These are phyloP conservation scores for Drosophila picticornis DNA, from an alignment of 2,888 invertebrate genomes.

Conservation along the genomic window DNA sequence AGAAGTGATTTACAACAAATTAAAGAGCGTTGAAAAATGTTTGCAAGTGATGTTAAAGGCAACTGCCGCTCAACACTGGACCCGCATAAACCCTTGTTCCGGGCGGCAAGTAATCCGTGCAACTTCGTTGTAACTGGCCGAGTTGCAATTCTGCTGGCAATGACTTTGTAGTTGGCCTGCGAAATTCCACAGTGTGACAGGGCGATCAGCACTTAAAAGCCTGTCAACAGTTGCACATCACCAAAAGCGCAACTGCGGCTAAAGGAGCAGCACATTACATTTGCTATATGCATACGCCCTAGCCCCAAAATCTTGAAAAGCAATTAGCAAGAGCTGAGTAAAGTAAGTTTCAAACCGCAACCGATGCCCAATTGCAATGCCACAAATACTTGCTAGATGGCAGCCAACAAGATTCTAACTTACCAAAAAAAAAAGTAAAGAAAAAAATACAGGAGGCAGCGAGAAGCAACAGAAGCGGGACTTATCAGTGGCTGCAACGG, in stretches of 20 bases:
- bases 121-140: constrained; percentile 29
- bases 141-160: constrained; percentile 17
- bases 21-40: constrained; percentile 4
- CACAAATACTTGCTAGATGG: constrained; percentile 32
- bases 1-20: neutral
- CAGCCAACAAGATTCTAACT: constrained; percentile 24
- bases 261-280: constrained; percentile 34
- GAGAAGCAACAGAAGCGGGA: constrained; percentile 66
- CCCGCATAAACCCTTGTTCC: constrained; percentile 2
- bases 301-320: constrained; percentile 71
- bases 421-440: neutral
- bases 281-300: constrained; percentile 44
- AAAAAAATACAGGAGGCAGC: constrained; percentile 2
- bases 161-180: constrained; percentile 49
- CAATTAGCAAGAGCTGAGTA: constrained; percentile 65
- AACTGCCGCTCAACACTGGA: constrained; percentile 11
- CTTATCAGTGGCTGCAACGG: constrained; percentile 58
- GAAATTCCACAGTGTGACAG: constrained; percentile 73
- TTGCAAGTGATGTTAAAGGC: constrained; percentile 15
- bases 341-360: constrained; percentile 51
- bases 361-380: constrained; percentile 66
- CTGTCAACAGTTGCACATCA: constrained; percentile 62
- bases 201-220: constrained; percentile 64
- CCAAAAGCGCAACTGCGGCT: constrained; percentile 14
- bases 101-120: neutral